Percentiles rank a stretch among this genome's conserved stretches.
These are phyloP conservation scores for Neostethus bicornis DNA, from an alignment of 2,797 vertebrate species.

Conservation along the genomic window DNA sequence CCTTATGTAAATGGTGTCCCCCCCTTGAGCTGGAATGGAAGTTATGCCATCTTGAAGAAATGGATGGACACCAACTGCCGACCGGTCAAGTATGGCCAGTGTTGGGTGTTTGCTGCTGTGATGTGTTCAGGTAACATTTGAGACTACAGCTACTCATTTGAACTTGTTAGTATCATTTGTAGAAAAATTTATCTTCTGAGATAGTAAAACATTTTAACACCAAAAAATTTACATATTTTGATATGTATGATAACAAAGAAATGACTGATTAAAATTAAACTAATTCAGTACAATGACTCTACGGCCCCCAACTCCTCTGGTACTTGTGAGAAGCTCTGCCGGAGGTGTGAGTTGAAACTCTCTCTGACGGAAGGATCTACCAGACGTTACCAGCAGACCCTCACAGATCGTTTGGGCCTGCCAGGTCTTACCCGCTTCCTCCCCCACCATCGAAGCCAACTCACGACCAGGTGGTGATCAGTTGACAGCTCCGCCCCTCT, in stretches of 20 bases:
- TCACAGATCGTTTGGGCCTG: no score
- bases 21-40: conserved; percentile 79
- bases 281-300: background rate
- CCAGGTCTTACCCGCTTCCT: no score
- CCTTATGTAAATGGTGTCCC: accelerated
- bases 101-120: conserved; percentile 87
- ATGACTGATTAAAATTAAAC: no score
- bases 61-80: conserved; percentile 60
- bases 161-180: background rate
- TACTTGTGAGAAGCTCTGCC: no score
- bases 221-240: background rate
- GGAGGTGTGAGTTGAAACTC: no score
- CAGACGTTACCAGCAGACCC: no score
- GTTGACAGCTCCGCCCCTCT: no score
- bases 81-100: conserved; percentile 78
- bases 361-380: no score
- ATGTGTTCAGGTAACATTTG: conserved; percentile 84
- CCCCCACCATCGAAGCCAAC: no score
- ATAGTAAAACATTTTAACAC: background rate
- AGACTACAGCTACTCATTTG: background rate
- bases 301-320: no score
- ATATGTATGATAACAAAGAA: no score
- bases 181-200: background rate
- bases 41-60: conserved; percentile 76
- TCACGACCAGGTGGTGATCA: no score